Evolutionary conservation across 2,888 invertebrate genomes (phyloP).

Genomic region (Miltochrista miniata): DNA sequence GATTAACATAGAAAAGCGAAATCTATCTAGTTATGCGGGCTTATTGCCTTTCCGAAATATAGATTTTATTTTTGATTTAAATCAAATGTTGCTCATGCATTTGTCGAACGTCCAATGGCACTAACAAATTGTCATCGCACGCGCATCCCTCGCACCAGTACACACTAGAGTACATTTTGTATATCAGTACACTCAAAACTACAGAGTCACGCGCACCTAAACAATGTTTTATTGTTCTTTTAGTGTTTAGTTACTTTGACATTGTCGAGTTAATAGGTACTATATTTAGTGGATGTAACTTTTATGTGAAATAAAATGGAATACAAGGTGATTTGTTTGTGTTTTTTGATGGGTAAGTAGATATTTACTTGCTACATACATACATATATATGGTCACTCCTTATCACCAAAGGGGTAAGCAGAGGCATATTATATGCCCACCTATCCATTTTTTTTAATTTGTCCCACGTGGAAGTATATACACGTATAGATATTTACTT

Average conservation of each 20-base stretch:
- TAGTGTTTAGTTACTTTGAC: conserved; percentile 21
- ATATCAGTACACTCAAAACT: conserved; percentile 28
- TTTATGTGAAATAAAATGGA: conserved; percentile 28
- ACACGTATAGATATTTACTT: too few species aligned
- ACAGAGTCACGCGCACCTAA: conserved; percentile 36
- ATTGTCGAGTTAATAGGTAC: conserved; percentile 13
- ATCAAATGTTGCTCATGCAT: conserved; percentile 4
- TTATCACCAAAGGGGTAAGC: too few species aligned
- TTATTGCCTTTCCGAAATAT: too few species aligned
- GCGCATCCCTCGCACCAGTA: conserved; percentile 34
- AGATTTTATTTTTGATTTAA: not conserved
- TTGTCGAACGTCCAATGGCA: conserved; percentile 13
- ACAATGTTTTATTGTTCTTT: conserved; percentile 22
- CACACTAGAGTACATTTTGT: conserved; percentile 26
- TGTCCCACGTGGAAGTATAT: too few species aligned
- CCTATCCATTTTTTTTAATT: too few species aligned
- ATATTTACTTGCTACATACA: too few species aligned
- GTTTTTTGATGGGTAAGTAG: conserved; percentile 38
- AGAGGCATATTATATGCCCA: too few species aligned
- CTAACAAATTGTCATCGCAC: conserved; percentile 23
- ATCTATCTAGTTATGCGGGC: too few species aligned
- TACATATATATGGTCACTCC: too few species aligned
- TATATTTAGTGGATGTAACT: conserved; percentile 12
- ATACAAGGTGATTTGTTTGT: conserved; percentile 25
- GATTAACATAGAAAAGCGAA: too few species aligned